Conservation (phyloP, 2,797 vertebrate genomes). For the Danio albolineatus region DNA sequence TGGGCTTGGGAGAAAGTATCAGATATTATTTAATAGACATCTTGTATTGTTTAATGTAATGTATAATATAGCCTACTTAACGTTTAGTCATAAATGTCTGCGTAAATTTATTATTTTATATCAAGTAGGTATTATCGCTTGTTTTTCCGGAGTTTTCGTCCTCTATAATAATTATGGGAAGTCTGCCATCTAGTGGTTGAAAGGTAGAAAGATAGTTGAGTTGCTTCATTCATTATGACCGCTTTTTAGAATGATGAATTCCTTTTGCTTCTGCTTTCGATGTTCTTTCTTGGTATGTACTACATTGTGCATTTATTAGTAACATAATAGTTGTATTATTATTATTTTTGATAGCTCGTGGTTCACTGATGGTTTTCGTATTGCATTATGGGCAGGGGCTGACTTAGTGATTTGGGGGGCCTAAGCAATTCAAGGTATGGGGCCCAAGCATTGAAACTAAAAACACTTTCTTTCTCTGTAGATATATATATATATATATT, state of each 20-base stretch:
- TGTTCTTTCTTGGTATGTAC: not conserved
- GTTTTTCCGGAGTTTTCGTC: not conserved
- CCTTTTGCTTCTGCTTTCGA: not conserved
- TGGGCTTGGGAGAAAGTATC: not conserved
- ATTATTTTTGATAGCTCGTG: too few relatives aligned
- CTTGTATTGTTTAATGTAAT: too few relatives aligned
- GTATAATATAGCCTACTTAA: not conserved
- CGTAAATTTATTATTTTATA: too few relatives aligned
- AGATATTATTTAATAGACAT: constrained; percentile 24
- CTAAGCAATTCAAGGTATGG: too few relatives aligned
- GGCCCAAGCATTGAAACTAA: too few relatives aligned
- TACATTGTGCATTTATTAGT: too few relatives aligned
- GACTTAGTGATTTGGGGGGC: too few relatives aligned
- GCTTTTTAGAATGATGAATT: not conserved
- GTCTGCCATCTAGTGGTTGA: constrained; percentile 39
- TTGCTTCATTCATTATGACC: not conserved
- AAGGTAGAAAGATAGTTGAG: not conserved
- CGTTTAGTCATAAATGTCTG: not conserved
- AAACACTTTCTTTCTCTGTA: too few relatives aligned
- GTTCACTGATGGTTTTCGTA: too few relatives aligned
- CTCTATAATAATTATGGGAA: constrained; percentile 25
- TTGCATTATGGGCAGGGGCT: too few relatives aligned
- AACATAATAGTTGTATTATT: too few relatives aligned
- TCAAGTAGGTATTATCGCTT: not conserved
- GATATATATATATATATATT: too few relatives aligned